A percentile compares a stretch with the other conserved stretches of the same genome.
These are phyloP conservation scores for Caerostris darwini DNA, from an alignment of 1,140 invertebrate species.

Conservation along the genomic window DNA sequence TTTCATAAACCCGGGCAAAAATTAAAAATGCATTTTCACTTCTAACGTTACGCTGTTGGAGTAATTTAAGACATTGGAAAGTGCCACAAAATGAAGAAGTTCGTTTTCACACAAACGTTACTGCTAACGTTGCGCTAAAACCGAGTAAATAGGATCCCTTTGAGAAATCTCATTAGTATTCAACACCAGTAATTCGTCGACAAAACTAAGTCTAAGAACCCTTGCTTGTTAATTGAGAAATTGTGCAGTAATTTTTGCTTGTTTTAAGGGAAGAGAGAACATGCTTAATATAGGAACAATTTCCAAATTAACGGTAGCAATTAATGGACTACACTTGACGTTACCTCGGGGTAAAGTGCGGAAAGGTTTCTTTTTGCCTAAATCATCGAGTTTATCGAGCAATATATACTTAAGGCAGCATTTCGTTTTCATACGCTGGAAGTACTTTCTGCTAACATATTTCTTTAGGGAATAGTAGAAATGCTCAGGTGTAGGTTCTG, in stretches of 20 bases:
- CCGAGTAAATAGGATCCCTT: not conserved
- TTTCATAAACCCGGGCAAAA: not conserved
- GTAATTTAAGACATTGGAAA: not conserved
- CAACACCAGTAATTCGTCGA: not conserved
- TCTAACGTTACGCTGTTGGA: not conserved
- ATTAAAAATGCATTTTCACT: not conserved
- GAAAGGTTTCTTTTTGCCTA: not conserved
- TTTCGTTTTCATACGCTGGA: not conserved
- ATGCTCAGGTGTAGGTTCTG: not conserved
- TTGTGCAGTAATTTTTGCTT: not conserved
- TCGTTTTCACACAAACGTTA: not conserved
- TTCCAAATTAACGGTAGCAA: conserved; percentile 31
- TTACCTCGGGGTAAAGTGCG: not conserved
- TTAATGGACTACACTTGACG: not conserved
- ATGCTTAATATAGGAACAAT: conserved; percentile 1
- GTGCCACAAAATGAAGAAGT: not conserved
- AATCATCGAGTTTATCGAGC: not conserved
- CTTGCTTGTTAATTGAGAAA: not conserved
- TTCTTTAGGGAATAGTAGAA: not conserved
- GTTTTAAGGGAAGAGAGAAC: not conserved
- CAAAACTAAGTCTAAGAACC: not conserved
- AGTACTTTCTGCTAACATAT: not conserved
- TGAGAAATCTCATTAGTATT: conserved; percentile 4
- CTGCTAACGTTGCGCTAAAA: not conserved
- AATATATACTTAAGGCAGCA: not conserved